Base-by-base conservation (phyloP, 2,888 invertebrate species). In the Stenodema calcarata region DNA sequence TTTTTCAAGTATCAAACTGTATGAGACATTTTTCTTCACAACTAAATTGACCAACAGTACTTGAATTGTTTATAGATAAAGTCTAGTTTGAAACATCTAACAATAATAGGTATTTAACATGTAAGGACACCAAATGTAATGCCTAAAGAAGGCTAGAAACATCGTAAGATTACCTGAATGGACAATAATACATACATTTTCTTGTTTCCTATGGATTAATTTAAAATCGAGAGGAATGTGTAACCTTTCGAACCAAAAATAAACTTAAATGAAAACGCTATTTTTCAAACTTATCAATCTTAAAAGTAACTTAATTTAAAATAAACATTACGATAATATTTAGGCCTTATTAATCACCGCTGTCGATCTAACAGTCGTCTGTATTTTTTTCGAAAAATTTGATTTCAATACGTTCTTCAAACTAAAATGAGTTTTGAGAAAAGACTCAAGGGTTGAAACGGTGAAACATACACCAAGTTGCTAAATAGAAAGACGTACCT, bases 311-410 rank as follows among this genome's bases (percentile, higher is more conserved):
- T 54, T 54, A 54, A 54, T 54, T 54, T 18, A 54, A 54, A 4
- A 54, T 54, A 54, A 54, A 54, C 16, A 18, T 54, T 18, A 54
- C 54, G 18, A 18, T 18, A n/a, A 47, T 79, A 79, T 44, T 79
- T 79, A 79, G 79, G 79, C 79, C 79, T 47, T 79, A 28, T 44
- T 44, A 79, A 79, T 79, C 79, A 79, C 79, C 50, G 23, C 79
- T 78, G 79, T 79, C 27, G 50, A 76, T 42, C 76, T 12, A 41
- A 76, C 76, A 76, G 76, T 41, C 41, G 41, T 23, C 54, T 54
- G 16, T 54, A 3, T 14, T 54, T 50, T 44, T 44, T 44, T 44
- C 11, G 54, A 54, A 54, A 54, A 16, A 54, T 54, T 54, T 18
- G 54, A 54, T 54, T 54, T 16, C n/a, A n/a, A n/a, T 54, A 54